These are phyloP conservation scores for Drosophila meridionalis DNA, from an alignment of 2,888 invertebrate species.

Conservation along the genomic window DNA sequence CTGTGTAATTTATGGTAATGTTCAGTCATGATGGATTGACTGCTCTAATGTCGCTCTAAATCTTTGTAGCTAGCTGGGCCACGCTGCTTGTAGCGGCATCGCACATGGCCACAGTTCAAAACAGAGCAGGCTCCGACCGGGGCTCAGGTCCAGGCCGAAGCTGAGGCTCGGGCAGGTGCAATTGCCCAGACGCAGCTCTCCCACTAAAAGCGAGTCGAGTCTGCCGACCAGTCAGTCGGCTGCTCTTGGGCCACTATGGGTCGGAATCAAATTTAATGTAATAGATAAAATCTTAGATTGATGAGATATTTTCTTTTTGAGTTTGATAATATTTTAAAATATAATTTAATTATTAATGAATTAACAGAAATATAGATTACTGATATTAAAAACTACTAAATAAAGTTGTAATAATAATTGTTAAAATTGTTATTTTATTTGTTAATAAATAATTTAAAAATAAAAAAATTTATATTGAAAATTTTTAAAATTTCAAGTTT, in stretches of 20 bases:
- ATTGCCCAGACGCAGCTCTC: slow-evolving; percentile 69
- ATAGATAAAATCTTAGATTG: neutral
- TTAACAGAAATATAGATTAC: too few relatives aligned
- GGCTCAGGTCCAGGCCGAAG: slow-evolving; percentile 26
- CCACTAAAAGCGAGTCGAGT: slow-evolving; percentile 65
- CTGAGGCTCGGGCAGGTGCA: slow-evolving; percentile 69
- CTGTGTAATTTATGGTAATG: slow-evolving; percentile 86
- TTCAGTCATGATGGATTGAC: slow-evolving; percentile 85
- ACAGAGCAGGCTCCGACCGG: slow-evolving; percentile 42
- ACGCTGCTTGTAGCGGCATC: slow-evolving; percentile 67
- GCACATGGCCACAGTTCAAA: slow-evolving; percentile 65
- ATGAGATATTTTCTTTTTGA: neutral
- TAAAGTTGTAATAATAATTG: too few relatives aligned
- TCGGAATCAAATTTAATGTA: neutral
- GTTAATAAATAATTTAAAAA: too few relatives aligned
- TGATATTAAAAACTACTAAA: too few relatives aligned
- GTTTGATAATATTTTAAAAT: neutral
- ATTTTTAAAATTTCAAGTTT: too few relatives aligned
- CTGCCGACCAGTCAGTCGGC: slow-evolving; percentile 48
- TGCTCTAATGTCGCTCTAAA: slow-evolving; percentile 86
- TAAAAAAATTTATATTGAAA: too few relatives aligned
- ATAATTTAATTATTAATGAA: neutral
- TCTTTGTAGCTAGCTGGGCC: slow-evolving; percentile 77
- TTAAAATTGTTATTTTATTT: too few relatives aligned
- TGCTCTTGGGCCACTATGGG: slow-evolving; percentile 51